Evolutionary conservation across 2,113 vertebrate genomes (phyloP), one percentile per base, ranked within the genome.

Genomic region (Callithrix jacchus): DNA sequence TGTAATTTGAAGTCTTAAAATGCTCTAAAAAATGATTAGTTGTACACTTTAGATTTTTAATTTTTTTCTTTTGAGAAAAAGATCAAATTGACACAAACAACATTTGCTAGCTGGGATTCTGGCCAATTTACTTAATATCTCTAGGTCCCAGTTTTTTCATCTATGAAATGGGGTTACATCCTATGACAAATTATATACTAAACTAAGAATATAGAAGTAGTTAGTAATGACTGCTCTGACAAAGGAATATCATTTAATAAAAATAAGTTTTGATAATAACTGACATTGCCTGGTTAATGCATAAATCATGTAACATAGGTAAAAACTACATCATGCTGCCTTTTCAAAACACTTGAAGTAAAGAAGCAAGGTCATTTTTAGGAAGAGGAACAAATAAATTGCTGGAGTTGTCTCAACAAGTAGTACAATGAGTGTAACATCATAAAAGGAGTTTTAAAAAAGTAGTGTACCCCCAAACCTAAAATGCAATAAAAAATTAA

Each of bases 1-100:
- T 94, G 52, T 40, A 94, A 87, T 86, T 35, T 93, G 83, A 96
- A 97, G 89, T 91, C 70, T 68, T 93, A 91, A 95, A 90, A 82
- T 79, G 58, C 64, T 92, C 54, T 70, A 96, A 71, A 90, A 92
- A 96, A 96, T 80, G 84, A 97, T 96, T 89, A 97, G 61, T 54
- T 86, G 82, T 35, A 42, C 54, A 70, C 45, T 95, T 80, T 47
- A 91, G 25, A 88, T 58, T 89, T n/a, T n/a, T 47, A 79, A 14
- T 61, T 42, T 20, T 42, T 83, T 80, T n/a, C 58, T 20, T 7
- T 76, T 58, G 42, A 61, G 16, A 45, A 74, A 49, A 52, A 80
- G 85, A 64, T 77, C 35, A 81, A 92, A 87, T 80, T 37, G 21
- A 89, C 80, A 96, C 6, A 77, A 85, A 88, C 49, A 93, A 61